Percentiles rank a stretch among this genome's conserved stretches.
Conservation (phyloP, 2,113 vertebrate genomes). For the Cyphomyrus discorhynchus region DNA sequence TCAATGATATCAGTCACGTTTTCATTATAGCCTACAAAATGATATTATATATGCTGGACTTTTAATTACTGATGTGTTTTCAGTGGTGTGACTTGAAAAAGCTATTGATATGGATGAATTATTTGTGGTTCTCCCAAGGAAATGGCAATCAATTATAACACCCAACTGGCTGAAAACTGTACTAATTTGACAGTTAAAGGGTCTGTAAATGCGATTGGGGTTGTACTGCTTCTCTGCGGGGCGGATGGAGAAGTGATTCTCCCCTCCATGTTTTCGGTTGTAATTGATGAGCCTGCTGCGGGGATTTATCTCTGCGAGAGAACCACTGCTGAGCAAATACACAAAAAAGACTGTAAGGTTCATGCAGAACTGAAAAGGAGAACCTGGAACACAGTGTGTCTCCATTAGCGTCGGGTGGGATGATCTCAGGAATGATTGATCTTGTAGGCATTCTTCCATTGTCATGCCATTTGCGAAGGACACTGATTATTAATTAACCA, state of each 20-base stretch:
- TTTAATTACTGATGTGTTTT: not conserved
- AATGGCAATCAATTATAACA: not conserved
- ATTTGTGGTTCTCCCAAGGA: not conserved
- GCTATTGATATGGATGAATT: not conserved
- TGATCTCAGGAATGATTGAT: not conserved
- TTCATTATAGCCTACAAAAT: not conserved
- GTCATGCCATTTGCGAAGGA: not conserved
- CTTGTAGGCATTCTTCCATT: not conserved
- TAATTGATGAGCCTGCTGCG: not conserved
- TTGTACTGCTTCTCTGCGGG: not conserved
- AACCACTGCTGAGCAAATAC: not conserved
- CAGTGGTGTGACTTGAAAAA: not conserved
- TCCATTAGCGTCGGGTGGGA: not conserved
- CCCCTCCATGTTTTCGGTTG: not conserved
- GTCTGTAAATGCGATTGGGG: not conserved
- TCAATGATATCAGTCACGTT: not conserved
- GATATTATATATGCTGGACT: not conserved
- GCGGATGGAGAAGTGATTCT: not conserved
- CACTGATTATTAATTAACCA: not conserved
- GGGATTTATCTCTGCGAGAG: not conserved
- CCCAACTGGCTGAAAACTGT: not conserved
- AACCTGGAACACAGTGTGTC: not conserved
- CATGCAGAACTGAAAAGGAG: not conserved
- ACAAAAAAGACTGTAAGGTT: not conserved
- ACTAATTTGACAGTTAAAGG: not conserved